A percentile compares a stretch with the other conserved stretches of the same genome.
These are phyloP conservation scores for Apomyelois bistriatella DNA, from an alignment of 2,888 invertebrate species.

Conservation along the genomic window DNA sequence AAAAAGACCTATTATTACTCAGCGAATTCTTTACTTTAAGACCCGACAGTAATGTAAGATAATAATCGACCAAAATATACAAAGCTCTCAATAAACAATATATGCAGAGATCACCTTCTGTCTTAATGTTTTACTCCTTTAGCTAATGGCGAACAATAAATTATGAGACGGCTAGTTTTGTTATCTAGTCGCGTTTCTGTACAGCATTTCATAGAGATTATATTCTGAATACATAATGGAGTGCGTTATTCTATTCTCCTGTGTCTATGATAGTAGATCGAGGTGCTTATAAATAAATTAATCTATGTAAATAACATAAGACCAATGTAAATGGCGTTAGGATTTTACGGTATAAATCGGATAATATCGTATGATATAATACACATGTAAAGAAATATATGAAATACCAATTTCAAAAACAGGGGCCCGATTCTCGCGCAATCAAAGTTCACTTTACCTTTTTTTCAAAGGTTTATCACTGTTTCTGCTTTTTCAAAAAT, in stretches of 20 bases:
- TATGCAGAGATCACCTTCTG: background rate
- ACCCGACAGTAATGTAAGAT: too few species aligned
- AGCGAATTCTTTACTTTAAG: too few species aligned
- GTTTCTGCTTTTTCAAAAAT: too few species aligned
- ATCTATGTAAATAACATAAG: background rate
- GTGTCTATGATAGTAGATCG: constrained; percentile 6
- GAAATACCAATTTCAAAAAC: too few species aligned
- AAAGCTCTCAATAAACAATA: background rate
- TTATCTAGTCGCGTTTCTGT: constrained; percentile 63
- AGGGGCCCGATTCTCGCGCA: too few species aligned
- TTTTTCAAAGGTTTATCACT: too few species aligned
- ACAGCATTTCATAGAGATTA: constrained; percentile 73
- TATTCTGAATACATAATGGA: constrained; percentile 66
- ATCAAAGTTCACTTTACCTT: too few species aligned
- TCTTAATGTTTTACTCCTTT: constrained; percentile 17
- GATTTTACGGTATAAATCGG: too few species aligned
- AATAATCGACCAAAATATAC: background rate
- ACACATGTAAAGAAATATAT: too few species aligned
- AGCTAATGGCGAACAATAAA: constrained; percentile 70
- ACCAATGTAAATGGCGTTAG: too few species aligned
- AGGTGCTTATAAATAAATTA: background rate
- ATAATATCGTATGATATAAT: too few species aligned
- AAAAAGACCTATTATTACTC: too few species aligned
- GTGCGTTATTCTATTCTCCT: constrained; percentile 47
- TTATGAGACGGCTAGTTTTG: constrained; percentile 65